Percentiles rank a stretch among this genome's conserved stretches.
phyloP scores from a whole-genome alignment of 2,113 vertebrate species.

The Todiramphus saurophagus region DNA sequence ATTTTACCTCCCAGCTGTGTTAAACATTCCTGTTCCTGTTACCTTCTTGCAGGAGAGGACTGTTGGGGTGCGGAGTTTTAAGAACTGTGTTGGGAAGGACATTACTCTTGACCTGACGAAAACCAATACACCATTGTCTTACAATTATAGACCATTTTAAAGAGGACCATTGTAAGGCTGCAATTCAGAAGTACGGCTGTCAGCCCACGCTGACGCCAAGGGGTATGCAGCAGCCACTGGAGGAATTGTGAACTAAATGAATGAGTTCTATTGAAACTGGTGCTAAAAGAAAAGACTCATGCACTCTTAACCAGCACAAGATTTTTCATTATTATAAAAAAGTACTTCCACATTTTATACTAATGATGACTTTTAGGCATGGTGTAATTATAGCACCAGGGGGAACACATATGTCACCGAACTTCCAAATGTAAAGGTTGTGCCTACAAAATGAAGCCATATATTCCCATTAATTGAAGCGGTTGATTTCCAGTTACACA shows the following conservation, averaged over 20 bases:
- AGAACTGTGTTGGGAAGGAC: not conserved
- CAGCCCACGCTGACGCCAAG: not conserved
- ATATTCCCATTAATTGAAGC: conserved; percentile 54
- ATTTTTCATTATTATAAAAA: not conserved
- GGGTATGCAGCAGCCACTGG: not conserved
- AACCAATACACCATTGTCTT: not conserved
- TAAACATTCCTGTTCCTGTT: not conserved
- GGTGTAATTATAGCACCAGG: conserved; percentile 30
- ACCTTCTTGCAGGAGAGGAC: not conserved
- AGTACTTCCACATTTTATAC: not conserved
- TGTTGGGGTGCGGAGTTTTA: not conserved
- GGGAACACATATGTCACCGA: conserved; percentile 17
- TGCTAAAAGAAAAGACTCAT: not conserved
- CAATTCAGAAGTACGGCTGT: not conserved
- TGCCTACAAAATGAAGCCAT: conserved; percentile 44
- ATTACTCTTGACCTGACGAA: not conserved
- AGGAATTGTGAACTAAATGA: not conserved
- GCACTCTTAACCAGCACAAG: not conserved
- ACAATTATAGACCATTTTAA: not conserved
- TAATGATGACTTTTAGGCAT: conserved; percentile 44
- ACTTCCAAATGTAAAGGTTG: conserved; percentile 37
- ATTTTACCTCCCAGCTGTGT: not conserved
- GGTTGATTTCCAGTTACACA: conserved; percentile 43
- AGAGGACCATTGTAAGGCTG: not conserved
- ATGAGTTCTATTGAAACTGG: not conserved